Percentiles rank a stretch among this genome's conserved stretches.
phyloP scores from a whole-genome alignment of 2,888 invertebrate species.

The Iselma pallidipennis region DNA sequence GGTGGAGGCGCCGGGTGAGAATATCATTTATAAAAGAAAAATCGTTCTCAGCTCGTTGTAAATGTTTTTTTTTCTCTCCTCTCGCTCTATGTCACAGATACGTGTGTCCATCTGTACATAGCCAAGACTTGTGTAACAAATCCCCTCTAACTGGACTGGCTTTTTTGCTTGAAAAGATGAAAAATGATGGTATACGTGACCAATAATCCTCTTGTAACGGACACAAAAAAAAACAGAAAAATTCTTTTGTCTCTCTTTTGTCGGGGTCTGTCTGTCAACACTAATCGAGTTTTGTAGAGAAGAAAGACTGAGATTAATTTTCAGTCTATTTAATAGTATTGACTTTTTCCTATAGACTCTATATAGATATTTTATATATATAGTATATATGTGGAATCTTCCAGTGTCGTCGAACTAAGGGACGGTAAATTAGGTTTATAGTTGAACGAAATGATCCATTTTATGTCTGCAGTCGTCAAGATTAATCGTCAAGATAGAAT shows the following conservation, averaged over 20 bases:
- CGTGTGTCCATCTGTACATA: neutral
- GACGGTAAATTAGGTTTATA: conserved; percentile 17
- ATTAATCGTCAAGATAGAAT: too few species aligned
- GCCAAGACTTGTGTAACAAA: neutral
- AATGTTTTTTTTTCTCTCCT: neutral
- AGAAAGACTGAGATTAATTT: neutral
- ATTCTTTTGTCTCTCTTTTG: too few species aligned
- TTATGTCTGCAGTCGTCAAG: conserved; percentile 1
- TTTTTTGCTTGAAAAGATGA: neutral
- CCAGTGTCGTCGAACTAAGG: too few species aligned
- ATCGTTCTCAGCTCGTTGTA: neutral
- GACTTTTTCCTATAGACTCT: too few species aligned
- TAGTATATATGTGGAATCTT: too few species aligned
- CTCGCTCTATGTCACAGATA: too few species aligned
- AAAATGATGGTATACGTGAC: neutral
- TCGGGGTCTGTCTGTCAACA: neutral
- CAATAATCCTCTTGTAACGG: too few species aligned
- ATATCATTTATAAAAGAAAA: too few species aligned
- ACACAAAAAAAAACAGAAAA: neutral
- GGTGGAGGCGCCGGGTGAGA: conserved; percentile 1
- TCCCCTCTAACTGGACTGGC: neutral
- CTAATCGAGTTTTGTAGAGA: too few species aligned
- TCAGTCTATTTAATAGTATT: too few species aligned
- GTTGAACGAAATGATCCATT: conserved; percentile 14
- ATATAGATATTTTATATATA: too few species aligned